A percentile compares a stretch with the other conserved stretches of the same genome.
Evolutionary conservation across 2,888 invertebrate genomes (phyloP).

Genomic region (Agelastica alni): DNA sequence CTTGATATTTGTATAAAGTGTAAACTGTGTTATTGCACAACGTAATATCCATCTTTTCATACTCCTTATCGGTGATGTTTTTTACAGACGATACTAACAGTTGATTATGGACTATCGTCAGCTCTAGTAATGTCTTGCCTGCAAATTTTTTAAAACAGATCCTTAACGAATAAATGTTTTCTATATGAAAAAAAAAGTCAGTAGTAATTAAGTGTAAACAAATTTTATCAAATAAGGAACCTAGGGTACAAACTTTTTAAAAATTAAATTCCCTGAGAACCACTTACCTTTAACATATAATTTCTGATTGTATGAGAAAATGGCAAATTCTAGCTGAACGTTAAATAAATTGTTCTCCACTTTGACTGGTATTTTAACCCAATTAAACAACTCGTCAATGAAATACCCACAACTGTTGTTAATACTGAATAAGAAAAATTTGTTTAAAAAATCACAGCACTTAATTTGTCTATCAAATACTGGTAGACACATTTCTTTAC

Average conservation of each 20-base stretch:
- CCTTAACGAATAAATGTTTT: no score
- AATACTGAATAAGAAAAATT: slow-evolving; percentile 45
- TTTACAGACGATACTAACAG: slow-evolving; percentile 31
- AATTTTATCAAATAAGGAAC: no score
- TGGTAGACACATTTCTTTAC: slow-evolving; percentile 41
- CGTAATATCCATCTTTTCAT: slow-evolving; percentile 39
- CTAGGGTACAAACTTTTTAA: no score
- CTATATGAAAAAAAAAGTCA: no score
- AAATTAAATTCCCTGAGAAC: no score
- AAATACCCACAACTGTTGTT: slow-evolving; percentile 43
- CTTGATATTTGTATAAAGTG: slow-evolving; percentile 40
- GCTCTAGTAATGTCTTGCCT: slow-evolving; percentile 42
- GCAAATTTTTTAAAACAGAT: no score
- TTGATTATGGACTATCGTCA: slow-evolving; percentile 30
- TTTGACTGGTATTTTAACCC: slow-evolving; percentile 22
- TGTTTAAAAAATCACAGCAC: slow-evolving; percentile 46
- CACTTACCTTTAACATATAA: slow-evolving; percentile 49
- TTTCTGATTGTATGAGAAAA: slow-evolving; percentile 43
- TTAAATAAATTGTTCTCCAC: slow-evolving; percentile 17
- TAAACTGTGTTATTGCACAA: slow-evolving; percentile 41
- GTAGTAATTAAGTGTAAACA: no score
- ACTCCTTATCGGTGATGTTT: slow-evolving; percentile 25
- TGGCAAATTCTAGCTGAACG: slow-evolving; percentile 35
- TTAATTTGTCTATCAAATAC: slow-evolving; percentile 42
- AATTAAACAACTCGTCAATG: slow-evolving; percentile 38